Base-by-base conservation (phyloP, 2,113 vertebrate species). In the Prionailurus viverrinus region DNA sequence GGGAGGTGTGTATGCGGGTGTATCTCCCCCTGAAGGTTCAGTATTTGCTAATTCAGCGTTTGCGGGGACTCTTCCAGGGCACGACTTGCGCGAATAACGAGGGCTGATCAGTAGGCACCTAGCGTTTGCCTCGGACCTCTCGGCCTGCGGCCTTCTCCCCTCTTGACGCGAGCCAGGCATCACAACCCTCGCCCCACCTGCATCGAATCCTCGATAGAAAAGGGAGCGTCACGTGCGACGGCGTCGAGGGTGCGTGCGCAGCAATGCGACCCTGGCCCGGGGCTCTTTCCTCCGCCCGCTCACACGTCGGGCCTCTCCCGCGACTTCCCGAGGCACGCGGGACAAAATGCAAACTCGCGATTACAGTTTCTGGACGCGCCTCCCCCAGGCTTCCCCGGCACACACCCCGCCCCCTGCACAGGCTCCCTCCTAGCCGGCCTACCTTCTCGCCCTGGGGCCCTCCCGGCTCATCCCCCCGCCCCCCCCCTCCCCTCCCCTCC, bases 101-200 rank as follows among this genome's bases (percentile, higher is more conserved):
- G n/a, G 66, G 19, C 1, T 0, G 7, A n/a, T 1, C 0, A 12
- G 25, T 0, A 51, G 5, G 5, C 4, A 4, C 15, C 58, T 21
- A 31, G 31, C 4, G 18, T 3, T 31, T 18, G 19, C 16, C 6
- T 12, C 11, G 39, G 39, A 8, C 27, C 61, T 61, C 58, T 10
- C 8, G 15, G 33, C 18, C 55, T 7, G 25, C 33, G 5, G 8
- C 29, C 9, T 16, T 25, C 33, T 33, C 84, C 23, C n/a, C 16
- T 23, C 41, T 58, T 23, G 6, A 14, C 1, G 13, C 1, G 29
- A 41, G 31, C 39, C 15, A 0, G 55, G 25, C 3, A 2, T 1
- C 65, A 27, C 0, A 6, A 13, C 1, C 21, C 7, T 15, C 80
- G 1, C 2, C 31, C 53, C 11, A 5, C 31, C 1, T 0, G 55